Conservation (phyloP, 92 coral and sea anemone genomes). For the Micromussa lordhowensis region DNA sequence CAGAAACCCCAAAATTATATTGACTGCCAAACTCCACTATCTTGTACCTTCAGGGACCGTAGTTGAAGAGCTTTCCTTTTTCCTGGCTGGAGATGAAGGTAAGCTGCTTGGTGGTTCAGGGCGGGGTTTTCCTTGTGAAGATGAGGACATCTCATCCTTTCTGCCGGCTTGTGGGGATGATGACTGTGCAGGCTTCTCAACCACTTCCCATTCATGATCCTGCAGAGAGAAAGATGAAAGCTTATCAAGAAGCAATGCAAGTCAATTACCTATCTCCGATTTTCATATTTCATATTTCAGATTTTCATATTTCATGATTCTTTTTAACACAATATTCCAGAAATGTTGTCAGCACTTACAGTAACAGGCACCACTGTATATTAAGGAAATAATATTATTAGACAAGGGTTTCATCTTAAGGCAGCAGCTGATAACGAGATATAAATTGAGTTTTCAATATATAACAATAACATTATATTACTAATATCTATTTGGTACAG, state of each 20-base stretch:
- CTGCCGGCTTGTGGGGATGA: conserved; percentile 51
- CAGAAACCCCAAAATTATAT: too few species aligned
- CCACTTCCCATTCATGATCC: conserved; percentile 91
- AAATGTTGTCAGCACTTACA: too few species aligned
- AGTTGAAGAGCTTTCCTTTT: conserved; percentile 23
- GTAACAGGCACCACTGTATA: too few species aligned
- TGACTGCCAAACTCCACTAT: neutral
- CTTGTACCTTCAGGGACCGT: conserved; percentile 17
- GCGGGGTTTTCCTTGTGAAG: conserved; percentile 23
- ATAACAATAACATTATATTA: too few species aligned
- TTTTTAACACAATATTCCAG: too few species aligned
- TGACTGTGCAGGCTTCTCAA: conserved; percentile 63
- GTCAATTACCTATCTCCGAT: neutral
- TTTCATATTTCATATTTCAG: neutral
- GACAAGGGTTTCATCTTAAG: too few species aligned
- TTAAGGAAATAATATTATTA: too few species aligned
- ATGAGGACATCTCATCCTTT: conserved; percentile 11
- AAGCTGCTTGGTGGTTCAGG: conserved; percentile 20
- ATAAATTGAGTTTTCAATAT: too few species aligned
- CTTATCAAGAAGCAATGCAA: neutral
- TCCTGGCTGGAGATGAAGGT: conserved; percentile 41
- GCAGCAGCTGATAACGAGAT: too few species aligned
- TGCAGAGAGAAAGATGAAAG: neutral
- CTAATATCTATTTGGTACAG: too few species aligned
- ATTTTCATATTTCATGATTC: neutral